Conservation (phyloP, 2,888 invertebrate genomes). For the Andrena marginata region DNA sequence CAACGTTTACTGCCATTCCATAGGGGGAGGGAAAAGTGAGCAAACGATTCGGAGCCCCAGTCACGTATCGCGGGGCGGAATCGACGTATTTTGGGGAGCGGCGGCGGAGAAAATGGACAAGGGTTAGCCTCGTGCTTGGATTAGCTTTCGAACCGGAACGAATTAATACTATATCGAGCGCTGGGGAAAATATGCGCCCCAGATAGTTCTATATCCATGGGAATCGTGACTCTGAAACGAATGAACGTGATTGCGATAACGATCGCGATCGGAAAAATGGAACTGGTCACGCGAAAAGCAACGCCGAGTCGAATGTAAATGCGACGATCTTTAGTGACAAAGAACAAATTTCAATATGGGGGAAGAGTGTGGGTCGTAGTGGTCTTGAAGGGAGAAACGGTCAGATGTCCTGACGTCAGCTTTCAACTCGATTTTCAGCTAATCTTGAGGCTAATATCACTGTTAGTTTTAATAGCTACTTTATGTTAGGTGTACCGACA, state of each 20-base stretch:
- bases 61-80: slow-evolving; percentile 69
- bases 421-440: too few species aligned
- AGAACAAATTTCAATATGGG: too few species aligned
- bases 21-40: slow-evolving; percentile 59
- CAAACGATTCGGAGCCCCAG: slow-evolving; percentile 66
- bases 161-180: slow-evolving; percentile 72
- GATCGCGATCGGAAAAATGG: not conserved
- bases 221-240: slow-evolving; percentile 35
- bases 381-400: too few species aligned
- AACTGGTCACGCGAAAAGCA: not conserved
- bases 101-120: slow-evolving; percentile 71
- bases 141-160: slow-evolving; percentile 73
- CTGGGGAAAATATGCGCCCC: slow-evolving; percentile 41
- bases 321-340: too few species aligned
- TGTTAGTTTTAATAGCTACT: too few species aligned
- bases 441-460: too few species aligned
- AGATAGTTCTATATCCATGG: not conserved
- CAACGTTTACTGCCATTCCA: slow-evolving; percentile 54
- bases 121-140: slow-evolving; percentile 72
- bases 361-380: too few species aligned
- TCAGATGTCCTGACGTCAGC: too few species aligned
- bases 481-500: too few species aligned
- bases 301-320: not conserved
- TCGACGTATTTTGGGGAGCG: slow-evolving; percentile 71
- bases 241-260: slow-evolving; percentile 15